phyloP scores from a whole-genome alignment of 1,140 invertebrate species.

The Hesperophylax magnus region DNA sequence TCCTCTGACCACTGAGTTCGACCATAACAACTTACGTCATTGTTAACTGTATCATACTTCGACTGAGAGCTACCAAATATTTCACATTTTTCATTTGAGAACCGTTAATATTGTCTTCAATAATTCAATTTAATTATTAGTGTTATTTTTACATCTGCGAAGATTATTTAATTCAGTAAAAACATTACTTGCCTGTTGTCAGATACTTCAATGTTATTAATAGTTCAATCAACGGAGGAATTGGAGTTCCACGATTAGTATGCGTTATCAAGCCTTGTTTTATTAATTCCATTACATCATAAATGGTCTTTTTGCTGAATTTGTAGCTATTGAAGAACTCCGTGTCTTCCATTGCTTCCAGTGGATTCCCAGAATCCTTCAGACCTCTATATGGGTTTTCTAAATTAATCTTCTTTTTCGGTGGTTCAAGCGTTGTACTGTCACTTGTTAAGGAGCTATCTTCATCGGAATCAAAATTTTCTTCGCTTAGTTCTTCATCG shows the following conservation, averaged over 20 bases:
- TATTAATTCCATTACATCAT: conserved; percentile 54
- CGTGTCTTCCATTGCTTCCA: conserved; percentile 49
- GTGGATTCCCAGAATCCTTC: conserved; percentile 49
- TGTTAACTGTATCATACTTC: too few relatives aligned
- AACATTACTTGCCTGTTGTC: conserved; percentile 45
- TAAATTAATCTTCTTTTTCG: conserved; percentile 49
- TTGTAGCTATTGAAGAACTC: conserved; percentile 52
- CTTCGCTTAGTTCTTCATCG: conserved; percentile 46
- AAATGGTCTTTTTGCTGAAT: conserved; percentile 53
- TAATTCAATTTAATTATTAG: neutral
- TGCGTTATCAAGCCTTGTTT: conserved; percentile 50
- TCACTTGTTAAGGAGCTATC: conserved; percentile 17
- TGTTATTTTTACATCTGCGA: neutral
- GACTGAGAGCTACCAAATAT: too few relatives aligned
- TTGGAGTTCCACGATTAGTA: conserved; percentile 48
- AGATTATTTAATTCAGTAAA: neutral
- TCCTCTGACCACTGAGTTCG: too few relatives aligned
- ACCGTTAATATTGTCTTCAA: too few relatives aligned
- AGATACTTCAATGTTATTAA: conserved; percentile 52
- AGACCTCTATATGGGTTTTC: conserved; percentile 52
- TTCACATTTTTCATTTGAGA: too few relatives aligned
- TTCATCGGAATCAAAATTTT: conserved; percentile 44
- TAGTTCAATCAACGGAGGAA: conserved; percentile 50
- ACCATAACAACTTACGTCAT: too few relatives aligned
- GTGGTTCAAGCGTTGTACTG: conserved; percentile 32